Evolutionary conservation across 2,888 invertebrate species (phyloP).

Genomic region (Trachelus tabidus): DNA sequence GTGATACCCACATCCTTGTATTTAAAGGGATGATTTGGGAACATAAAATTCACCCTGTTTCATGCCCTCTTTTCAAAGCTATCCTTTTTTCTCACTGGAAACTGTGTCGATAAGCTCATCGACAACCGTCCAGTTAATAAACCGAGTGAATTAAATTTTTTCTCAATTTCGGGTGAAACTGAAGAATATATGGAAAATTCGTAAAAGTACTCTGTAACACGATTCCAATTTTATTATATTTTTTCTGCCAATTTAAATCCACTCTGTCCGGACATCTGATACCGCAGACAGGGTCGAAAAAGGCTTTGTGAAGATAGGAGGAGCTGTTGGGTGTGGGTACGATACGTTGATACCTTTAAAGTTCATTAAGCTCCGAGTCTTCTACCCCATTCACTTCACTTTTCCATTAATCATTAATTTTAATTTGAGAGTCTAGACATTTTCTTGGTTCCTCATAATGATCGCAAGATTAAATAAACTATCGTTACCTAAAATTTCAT

Average conservation of each 20-base stretch:
- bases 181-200: not conserved
- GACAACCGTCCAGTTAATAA: not conserved
- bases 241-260: conserved; percentile 30
- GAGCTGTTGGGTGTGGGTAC: conserved; percentile 21
- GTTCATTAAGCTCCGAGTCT: conserved; percentile 33
- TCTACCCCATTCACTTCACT: not conserved
- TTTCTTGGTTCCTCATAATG: too few species aligned
- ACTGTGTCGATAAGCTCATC: not conserved
- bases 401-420: not conserved
- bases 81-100: not conserved
- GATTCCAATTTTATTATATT: conserved; percentile 36
- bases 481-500: too few species aligned
- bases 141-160: not conserved
- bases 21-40: not conserved
- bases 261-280: conserved; percentile 23
- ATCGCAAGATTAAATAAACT: too few species aligned
- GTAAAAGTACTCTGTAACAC: conserved; percentile 15
- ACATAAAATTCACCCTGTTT: not conserved
- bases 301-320: conserved; percentile 1
- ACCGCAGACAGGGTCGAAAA: conserved; percentile 13
- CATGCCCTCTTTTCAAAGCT: not conserved
- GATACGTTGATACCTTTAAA: conserved; percentile 32
- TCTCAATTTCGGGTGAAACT: not conserved
- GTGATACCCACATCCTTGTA: not conserved
- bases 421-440: too few species aligned